These are phyloP conservation scores for Anoplolepis gracilipes DNA, from an alignment of 1,140 invertebrate genomes.

Conservation along the genomic window DNA sequence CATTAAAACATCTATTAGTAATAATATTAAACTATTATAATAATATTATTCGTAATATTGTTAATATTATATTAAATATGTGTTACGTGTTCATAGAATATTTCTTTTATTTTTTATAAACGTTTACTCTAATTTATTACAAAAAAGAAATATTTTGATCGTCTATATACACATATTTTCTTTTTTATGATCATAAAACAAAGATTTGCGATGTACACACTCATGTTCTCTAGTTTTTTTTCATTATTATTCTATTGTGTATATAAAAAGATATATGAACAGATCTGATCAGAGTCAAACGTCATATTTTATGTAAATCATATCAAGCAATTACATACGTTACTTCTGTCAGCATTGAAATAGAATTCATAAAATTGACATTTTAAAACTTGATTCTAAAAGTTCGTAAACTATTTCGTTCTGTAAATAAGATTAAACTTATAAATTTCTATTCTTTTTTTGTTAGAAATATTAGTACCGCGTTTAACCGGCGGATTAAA, in stretches of 20 bases:
- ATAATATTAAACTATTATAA: neutral
- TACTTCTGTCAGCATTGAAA: neutral
- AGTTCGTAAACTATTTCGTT: neutral
- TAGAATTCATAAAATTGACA: neutral
- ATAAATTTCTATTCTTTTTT: neutral
- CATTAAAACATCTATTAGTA: neutral
- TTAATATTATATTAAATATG: neutral
- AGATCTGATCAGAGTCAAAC: neutral
- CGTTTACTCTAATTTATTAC: too few relatives aligned
- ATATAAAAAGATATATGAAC: conserved; percentile 44
- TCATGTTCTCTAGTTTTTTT: conserved; percentile 6
- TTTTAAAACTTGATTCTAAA: neutral
- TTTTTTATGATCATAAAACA: conserved; percentile 15
- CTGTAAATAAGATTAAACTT: neutral
- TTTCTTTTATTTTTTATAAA: too few relatives aligned
- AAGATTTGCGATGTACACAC: neutral
- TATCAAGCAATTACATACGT: neutral
- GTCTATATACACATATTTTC: neutral
- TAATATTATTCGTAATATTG: too few relatives aligned
- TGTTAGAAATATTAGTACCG: neutral
- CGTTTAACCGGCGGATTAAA: neutral
- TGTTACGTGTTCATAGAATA: neutral
- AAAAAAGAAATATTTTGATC: neutral
- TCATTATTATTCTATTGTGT: conserved; percentile 34
- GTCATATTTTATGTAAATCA: conserved; percentile 32